These are phyloP conservation scores for Pycnomerus fuliginosus DNA, from an alignment of 2,888 invertebrate genomes.

Conservation along the genomic window DNA sequence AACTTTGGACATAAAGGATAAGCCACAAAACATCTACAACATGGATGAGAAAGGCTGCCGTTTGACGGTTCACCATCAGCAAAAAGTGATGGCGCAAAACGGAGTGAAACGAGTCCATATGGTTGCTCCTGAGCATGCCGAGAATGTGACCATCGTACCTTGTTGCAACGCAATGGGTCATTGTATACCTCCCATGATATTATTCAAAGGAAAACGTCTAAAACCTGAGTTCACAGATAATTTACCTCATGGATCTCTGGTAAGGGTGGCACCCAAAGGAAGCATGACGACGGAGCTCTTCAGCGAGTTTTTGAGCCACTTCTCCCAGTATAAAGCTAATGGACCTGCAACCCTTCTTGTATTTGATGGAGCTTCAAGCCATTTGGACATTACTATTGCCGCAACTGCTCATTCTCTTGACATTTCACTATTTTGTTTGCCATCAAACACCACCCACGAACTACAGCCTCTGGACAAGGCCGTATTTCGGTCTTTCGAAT, in stretches of 20 bases:
- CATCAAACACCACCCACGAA: slow-evolving; percentile 45
- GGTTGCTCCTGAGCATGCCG: slow-evolving; percentile 39
- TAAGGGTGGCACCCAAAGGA: slow-evolving; percentile 31
- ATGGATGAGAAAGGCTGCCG: slow-evolving; percentile 39
- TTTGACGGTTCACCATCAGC: slow-evolving; percentile 38
- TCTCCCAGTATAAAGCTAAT: slow-evolving; percentile 24
- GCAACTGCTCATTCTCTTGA: slow-evolving; percentile 35
- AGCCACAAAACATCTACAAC: slow-evolving; percentile 36
- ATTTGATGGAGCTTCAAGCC: slow-evolving; percentile 39
- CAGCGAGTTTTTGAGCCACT: slow-evolving; percentile 24
- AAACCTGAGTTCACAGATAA: slow-evolving; percentile 27
- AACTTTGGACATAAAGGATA: slow-evolving; percentile 27
- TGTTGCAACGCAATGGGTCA: slow-evolving; percentile 38
- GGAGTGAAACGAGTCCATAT: slow-evolving; percentile 39
- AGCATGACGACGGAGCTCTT: slow-evolving; percentile 28
- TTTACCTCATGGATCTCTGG: slow-evolving; percentile 27
- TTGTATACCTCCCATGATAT: slow-evolving; percentile 35
- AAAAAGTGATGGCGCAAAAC: slow-evolving; percentile 34
- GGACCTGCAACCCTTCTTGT: slow-evolving; percentile 24
- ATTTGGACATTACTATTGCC: slow-evolving; percentile 38
- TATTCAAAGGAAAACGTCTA: slow-evolving; percentile 29
- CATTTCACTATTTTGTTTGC: slow-evolving; percentile 42
- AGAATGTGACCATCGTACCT: slow-evolving; percentile 40
- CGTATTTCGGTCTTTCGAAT: slow-evolving; percentile 40
- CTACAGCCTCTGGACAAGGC: slow-evolving; percentile 44